These are phyloP conservation scores for Isaurus tuberculatus DNA, from an alignment of 92 coral and sea anemone species.

Conservation along the genomic window DNA sequence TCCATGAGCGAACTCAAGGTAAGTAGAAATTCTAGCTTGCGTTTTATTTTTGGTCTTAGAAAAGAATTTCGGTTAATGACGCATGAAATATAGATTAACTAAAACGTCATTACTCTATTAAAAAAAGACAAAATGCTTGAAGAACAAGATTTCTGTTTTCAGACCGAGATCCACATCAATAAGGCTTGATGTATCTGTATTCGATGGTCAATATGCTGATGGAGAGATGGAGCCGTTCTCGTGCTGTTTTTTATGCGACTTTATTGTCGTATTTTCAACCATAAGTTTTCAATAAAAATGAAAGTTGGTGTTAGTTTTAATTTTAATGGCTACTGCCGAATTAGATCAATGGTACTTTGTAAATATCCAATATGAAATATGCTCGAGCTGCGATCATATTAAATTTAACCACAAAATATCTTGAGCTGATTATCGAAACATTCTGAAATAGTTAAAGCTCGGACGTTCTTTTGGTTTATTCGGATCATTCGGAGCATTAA, in stretches of 20 bases:
- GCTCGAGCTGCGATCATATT: too few species aligned
- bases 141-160: not conserved
- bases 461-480: too few species aligned
- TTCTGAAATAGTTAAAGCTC: too few species aligned
- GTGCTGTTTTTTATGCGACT: not conserved
- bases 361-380: too few species aligned
- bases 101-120: conserved; percentile 20
- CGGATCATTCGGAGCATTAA: too few species aligned
- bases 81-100: not conserved
- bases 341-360: too few species aligned
- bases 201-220: not conserved
- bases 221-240: too few species aligned
- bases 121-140: not conserved
- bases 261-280: not conserved
- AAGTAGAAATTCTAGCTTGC: not conserved
- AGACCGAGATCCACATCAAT: too few species aligned
- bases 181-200: not conserved
- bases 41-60: not conserved
- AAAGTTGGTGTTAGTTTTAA: not conserved
- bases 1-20: conserved; percentile 42
- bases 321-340: not conserved
- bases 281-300: not conserved
- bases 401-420: too few species aligned
- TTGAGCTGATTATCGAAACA: too few species aligned
- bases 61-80: not conserved